Percentiles rank a stretch among this genome's conserved stretches.
phyloP scores from a whole-genome alignment of 2,888 invertebrate species.

The Lepeophtheirus nordmannii region DNA sequence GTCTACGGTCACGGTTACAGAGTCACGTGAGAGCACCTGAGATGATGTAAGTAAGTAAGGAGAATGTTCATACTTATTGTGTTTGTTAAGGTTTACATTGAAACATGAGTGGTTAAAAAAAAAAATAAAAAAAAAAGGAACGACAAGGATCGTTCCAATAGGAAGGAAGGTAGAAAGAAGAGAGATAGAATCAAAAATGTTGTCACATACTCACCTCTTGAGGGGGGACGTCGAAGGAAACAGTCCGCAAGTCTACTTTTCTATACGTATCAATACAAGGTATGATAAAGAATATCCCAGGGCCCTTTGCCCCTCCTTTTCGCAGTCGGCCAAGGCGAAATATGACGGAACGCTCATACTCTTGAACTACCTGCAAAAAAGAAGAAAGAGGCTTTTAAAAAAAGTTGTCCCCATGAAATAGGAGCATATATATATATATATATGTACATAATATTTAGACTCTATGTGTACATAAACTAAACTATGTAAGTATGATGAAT shows the following conservation, averaged over 20 bases:
- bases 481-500: too few relatives aligned
- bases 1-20: slow-evolving; percentile 42
- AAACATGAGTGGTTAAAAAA: too few relatives aligned
- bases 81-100: too few relatives aligned
- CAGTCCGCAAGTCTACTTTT: slow-evolving; percentile 79
- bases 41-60: slow-evolving; percentile 27
- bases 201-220: slow-evolving; percentile 62
- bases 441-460: too few relatives aligned
- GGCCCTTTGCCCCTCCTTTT: slow-evolving; percentile 58
- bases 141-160: too few relatives aligned
- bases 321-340: slow-evolving; percentile 64
- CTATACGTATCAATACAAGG: slow-evolving; percentile 86
- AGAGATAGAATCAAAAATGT: too few relatives aligned
- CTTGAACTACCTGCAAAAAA: slow-evolving; percentile 32
- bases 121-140: too few relatives aligned
- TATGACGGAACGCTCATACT: slow-evolving; percentile 73
- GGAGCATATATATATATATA: too few relatives aligned
- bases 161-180: too few relatives aligned
- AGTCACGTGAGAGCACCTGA: slow-evolving; percentile 31
- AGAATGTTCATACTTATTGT: too few relatives aligned
- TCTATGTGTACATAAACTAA: too few relatives aligned
- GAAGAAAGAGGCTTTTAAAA: background rate
- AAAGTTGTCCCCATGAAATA: background rate
- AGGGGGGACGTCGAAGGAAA: slow-evolving; percentile 88
- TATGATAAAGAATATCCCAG: slow-evolving; percentile 67